These are phyloP conservation scores for Hoplostethus atlanticus DNA, from an alignment of 2,797 vertebrate species.

Conservation along the genomic window DNA sequence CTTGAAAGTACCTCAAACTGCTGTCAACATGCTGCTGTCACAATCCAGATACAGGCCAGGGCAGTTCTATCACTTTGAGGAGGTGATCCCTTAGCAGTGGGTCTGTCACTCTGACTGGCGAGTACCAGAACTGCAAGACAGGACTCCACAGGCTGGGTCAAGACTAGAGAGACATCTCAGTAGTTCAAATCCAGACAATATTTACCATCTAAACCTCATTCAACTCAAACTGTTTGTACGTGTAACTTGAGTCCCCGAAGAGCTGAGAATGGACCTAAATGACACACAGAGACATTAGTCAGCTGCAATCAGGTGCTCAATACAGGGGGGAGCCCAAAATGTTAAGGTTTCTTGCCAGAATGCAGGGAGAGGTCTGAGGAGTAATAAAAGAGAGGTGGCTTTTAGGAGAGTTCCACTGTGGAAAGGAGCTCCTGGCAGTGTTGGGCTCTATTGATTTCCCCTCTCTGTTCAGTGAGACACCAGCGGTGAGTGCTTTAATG, in stretches of 20 bases:
- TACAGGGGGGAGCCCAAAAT: background rate
- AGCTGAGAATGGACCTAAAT: background rate
- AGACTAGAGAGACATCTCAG: background rate
- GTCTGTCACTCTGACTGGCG: background rate
- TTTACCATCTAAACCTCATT: too few species aligned
- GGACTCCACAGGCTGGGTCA: background rate
- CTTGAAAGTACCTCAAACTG: background rate
- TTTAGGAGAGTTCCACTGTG: background rate
- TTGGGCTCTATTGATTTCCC: slow-evolving; percentile 5
- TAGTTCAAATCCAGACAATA: too few species aligned
- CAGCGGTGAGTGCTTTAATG: background rate
- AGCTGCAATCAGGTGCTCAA: background rate
- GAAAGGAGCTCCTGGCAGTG: slow-evolving; percentile 1
- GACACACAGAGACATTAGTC: background rate
- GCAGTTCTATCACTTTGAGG: background rate
- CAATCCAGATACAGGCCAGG: background rate
- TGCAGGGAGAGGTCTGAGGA: background rate
- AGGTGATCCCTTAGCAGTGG: background rate
- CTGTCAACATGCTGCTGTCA: slow-evolving; percentile 1
- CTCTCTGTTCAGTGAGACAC: background rate
- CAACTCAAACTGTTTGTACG: background rate
- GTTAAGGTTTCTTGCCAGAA: background rate
- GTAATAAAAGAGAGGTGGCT: slow-evolving; percentile 1
- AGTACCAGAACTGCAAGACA: background rate
- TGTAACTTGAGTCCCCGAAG: background rate